These are phyloP conservation scores for Dicyrtomina minuta DNA, from an alignment of 2,888 invertebrate species.

Conservation along the genomic window DNA sequence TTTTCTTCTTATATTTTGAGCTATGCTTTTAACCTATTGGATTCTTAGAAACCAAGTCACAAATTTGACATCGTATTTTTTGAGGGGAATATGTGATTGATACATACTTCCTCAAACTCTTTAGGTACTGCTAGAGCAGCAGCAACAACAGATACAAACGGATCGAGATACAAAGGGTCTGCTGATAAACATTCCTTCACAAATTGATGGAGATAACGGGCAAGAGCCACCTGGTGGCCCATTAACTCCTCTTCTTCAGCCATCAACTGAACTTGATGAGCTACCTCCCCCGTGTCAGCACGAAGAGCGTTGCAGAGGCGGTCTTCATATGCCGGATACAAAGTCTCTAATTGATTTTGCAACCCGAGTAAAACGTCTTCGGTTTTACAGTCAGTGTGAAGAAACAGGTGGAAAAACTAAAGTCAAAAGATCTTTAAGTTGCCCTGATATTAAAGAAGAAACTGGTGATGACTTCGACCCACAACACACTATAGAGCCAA, in stretches of 20 bases:
- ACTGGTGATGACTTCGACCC: slow-evolving; percentile 13
- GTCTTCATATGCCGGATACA: slow-evolving; percentile 38
- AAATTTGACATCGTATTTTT: no score
- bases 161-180: slow-evolving; percentile 17
- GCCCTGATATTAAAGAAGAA: slow-evolving; percentile 60
- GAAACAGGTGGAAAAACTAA: slow-evolving; percentile 41
- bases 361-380: slow-evolving; percentile 62
- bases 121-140: slow-evolving; percentile 37
- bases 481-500: background rate
- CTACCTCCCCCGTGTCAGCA: slow-evolving; percentile 18
- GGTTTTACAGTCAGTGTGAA: slow-evolving; percentile 67
- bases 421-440: slow-evolving; percentile 66
- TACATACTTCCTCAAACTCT: no score
- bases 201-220: slow-evolving; percentile 20
- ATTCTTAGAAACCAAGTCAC: no score
- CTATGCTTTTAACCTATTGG: no score
- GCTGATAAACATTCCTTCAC: slow-evolving; percentile 19
- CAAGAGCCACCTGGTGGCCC: slow-evolving; percentile 41
- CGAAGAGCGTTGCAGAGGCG: slow-evolving; percentile 20
- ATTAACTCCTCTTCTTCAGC: slow-evolving; percentile 43
- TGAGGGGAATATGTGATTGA: no score
- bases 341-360: slow-evolving; percentile 59
- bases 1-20: no score
- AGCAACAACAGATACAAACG: slow-evolving; percentile 30
- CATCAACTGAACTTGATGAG: slow-evolving; percentile 15